Evolutionary conservation across 92 coral and sea anemone genomes (phyloP).

Genomic region (Anthopleura xanthogrammica): DNA sequence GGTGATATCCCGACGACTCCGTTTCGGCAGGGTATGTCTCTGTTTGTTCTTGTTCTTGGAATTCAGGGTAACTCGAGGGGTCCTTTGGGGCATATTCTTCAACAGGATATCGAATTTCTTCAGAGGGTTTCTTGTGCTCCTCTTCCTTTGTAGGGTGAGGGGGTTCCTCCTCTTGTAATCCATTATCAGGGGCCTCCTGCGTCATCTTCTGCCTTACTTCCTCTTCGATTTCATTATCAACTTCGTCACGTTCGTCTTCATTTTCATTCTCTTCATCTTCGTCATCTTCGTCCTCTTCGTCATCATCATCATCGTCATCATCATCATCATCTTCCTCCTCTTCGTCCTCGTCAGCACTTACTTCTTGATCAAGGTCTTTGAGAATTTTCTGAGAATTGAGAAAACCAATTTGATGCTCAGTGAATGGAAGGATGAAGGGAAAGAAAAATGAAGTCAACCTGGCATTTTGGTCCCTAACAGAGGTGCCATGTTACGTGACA

Average conservation of each 20-base stretch:
- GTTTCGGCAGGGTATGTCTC: not conserved
- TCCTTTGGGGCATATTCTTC: constrained; percentile 13
- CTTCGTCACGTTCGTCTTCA: constrained; percentile 23
- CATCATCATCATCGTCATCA: constrained; percentile 55
- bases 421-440: not conserved
- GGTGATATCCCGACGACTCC: not conserved
- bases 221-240: constrained; percentile 15
- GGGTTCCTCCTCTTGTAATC: not conserved
- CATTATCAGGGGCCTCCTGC: not conserved
- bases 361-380: constrained; percentile 67
- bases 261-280: constrained; percentile 29
- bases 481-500: too few relatives aligned
- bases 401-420: not conserved
- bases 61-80: not conserved
- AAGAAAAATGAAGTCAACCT: too few relatives aligned
- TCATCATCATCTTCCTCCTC: constrained; percentile 61
- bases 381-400: constrained; percentile 60
- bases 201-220: constrained; percentile 18
- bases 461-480: too few relatives aligned
- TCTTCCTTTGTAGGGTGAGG: not conserved
- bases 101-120: constrained; percentile 9
- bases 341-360: constrained; percentile 78
- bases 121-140: not conserved
- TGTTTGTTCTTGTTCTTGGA: not conserved
- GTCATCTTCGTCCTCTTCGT: constrained; percentile 36